phyloP scores from a whole-genome alignment of 92 coral and sea anemone genomes.

The Phenganax subtilis region DNA sequence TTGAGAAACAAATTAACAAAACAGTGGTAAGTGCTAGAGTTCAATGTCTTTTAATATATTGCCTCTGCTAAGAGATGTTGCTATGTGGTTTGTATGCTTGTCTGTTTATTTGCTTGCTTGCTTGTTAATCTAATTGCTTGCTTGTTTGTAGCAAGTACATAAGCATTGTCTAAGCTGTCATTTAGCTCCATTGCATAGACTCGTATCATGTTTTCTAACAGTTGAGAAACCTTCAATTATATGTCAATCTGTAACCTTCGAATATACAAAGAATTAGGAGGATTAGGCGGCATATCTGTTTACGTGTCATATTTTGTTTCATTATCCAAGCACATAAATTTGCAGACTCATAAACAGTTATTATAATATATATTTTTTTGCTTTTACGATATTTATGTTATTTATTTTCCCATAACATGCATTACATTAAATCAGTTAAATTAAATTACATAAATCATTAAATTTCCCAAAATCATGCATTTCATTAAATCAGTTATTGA shows the following conservation, averaged over 20 bases:
- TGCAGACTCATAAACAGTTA: too few species aligned
- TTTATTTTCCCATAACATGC: too few species aligned
- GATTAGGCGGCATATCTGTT: conserved; percentile 71
- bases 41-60: neutral
- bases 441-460: too few species aligned
- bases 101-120: neutral
- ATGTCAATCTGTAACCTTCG: conserved; percentile 80
- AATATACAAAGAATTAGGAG: conserved; percentile 52
- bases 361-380: too few species aligned
- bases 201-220: conserved; percentile 23
- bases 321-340: neutral
- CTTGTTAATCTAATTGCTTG: too few species aligned
- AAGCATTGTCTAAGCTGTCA: too few species aligned
- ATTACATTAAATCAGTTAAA: too few species aligned
- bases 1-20: conserved; percentile 52
- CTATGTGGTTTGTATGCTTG: neutral
- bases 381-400: too few species aligned
- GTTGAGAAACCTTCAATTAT: conserved; percentile 79
- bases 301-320: conserved; percentile 5
- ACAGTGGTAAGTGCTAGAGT: conserved; percentile 37
- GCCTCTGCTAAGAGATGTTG: neutral
- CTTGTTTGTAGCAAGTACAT: too few species aligned
- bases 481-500: too few species aligned
- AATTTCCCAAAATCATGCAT: too few species aligned
- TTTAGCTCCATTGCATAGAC: neutral